A percentile compares a stretch with the other conserved stretches of the same genome.
Conservation (phyloP, 2,888 invertebrate species). For the Ennomos erosarius region DNA sequence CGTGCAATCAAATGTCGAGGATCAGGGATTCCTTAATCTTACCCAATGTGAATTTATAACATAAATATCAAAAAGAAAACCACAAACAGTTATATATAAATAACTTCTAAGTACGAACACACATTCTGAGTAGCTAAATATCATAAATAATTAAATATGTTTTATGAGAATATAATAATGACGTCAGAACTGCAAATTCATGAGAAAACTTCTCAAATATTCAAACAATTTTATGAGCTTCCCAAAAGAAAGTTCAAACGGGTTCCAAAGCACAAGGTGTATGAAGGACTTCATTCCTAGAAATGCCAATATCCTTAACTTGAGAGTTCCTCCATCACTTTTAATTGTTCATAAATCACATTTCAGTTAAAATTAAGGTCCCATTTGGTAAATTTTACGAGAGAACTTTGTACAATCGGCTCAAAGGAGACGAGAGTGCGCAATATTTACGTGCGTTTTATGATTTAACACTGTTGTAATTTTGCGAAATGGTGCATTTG, state of each 20-base stretch:
- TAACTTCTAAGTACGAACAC: neutral
- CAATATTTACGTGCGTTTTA: conserved; percentile 51
- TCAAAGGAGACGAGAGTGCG: conserved; percentile 50
- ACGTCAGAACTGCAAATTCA: conserved; percentile 13
- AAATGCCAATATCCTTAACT: conserved; percentile 49
- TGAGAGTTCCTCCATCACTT: conserved; percentile 53
- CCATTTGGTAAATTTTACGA: conserved; percentile 62
- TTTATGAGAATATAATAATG: conserved; percentile 22
- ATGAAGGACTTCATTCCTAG: conserved; percentile 47
- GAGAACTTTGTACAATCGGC: conserved; percentile 53
- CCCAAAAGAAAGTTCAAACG: conserved; percentile 13
- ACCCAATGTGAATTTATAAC: neutral
- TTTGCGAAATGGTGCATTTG: conserved; percentile 21
- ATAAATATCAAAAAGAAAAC: conserved; percentile 13
- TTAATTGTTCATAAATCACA: conserved; percentile 66
- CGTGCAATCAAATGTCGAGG: conserved; percentile 46
- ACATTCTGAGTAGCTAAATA: no score
- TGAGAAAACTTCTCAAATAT: conserved; percentile 29
- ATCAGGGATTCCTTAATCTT: conserved; percentile 35
- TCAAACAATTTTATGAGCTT: conserved; percentile 28
- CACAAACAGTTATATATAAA: neutral
- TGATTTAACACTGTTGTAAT: conserved; percentile 45
- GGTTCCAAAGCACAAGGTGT: conserved; percentile 27
- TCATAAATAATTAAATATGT: no score
- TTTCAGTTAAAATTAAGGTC: conserved; percentile 59